A percentile compares a stretch with the other conserved stretches of the same genome.
Evolutionary conservation across 2,113 vertebrate species (phyloP).

Genomic region (Albula glossodonta): DNA sequence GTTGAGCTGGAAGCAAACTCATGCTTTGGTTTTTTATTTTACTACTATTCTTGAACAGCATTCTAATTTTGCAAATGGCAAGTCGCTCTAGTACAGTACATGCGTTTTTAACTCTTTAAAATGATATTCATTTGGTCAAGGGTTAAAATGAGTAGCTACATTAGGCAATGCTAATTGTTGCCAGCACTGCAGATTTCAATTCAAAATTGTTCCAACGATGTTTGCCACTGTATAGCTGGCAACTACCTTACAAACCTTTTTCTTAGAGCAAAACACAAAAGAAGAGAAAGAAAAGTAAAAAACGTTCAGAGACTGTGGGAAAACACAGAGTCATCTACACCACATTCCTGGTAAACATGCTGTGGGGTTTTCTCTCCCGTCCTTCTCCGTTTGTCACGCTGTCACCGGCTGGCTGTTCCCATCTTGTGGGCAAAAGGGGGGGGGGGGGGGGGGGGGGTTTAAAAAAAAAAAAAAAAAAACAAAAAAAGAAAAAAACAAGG

Average conservation of each 20-base stretch:
- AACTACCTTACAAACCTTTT: constrained; percentile 57
- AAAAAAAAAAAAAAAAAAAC: constrained; percentile 11
- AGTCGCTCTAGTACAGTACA: constrained; percentile 51
- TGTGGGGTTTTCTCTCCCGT: constrained; percentile 45
- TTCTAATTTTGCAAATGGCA: constrained; percentile 42
- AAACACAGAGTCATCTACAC: constrained; percentile 52
- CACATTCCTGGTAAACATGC: constrained; percentile 63
- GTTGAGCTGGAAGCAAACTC: constrained; percentile 34
- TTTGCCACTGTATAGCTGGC: constrained; percentile 46
- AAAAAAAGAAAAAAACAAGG: constrained; percentile 20
- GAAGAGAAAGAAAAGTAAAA: constrained; percentile 22
- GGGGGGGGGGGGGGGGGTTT: not conserved
- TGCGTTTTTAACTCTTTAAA: constrained; percentile 51
- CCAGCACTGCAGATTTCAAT: constrained; percentile 38
- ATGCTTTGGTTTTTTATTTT: constrained; percentile 53
- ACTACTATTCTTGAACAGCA: constrained; percentile 36
- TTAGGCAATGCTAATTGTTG: constrained; percentile 40
- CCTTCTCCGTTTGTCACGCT: constrained; percentile 53
- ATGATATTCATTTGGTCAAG: constrained; percentile 46
- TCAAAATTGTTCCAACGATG: constrained; percentile 48
- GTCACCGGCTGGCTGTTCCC: constrained; percentile 53
- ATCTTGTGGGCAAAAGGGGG: constrained; percentile 39
- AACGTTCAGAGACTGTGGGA: constrained; percentile 43
- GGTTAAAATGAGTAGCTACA: constrained; percentile 48
- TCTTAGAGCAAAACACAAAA: constrained; percentile 37